A percentile compares a stretch with the other conserved stretches of the same genome.
These are phyloP conservation scores for Oligia latruncula DNA, from an alignment of 2,888 invertebrate species.

Conservation along the genomic window DNA sequence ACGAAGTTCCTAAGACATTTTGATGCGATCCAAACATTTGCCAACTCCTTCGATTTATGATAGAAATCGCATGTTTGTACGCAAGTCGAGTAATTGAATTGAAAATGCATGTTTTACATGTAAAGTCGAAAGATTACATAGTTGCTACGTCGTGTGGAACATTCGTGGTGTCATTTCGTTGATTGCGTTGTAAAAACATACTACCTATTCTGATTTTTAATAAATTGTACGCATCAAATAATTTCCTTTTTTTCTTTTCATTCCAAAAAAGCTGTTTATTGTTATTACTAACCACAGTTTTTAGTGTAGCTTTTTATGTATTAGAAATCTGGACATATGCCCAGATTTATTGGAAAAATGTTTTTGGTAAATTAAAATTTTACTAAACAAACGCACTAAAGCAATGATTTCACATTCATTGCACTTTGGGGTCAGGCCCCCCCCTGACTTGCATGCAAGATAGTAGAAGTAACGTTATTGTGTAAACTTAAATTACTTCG, in stretches of 20 bases:
- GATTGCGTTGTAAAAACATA: neutral
- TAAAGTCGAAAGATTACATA: neutral
- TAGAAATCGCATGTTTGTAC: slow-evolving; percentile 52
- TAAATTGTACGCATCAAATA: too few species aligned
- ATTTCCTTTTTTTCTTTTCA: too few species aligned
- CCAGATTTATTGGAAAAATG: neutral
- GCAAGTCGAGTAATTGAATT: slow-evolving; percentile 54
- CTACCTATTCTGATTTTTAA: neutral
- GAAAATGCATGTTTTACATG: slow-evolving; percentile 41
- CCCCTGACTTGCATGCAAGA: slow-evolving; percentile 19
- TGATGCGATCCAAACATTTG: slow-evolving; percentile 47
- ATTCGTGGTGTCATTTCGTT: slow-evolving; percentile 10
- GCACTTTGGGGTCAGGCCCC: slow-evolving; percentile 22
- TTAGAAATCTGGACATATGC: too few species aligned
- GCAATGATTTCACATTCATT: slow-evolving; percentile 19
- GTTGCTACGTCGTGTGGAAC: neutral
- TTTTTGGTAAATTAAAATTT: neutral
- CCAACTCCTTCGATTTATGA: slow-evolving; percentile 56
- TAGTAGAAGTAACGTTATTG: slow-evolving; percentile 11
- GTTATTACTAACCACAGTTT: neutral
- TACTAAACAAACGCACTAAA: neutral
- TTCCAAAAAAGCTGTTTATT: too few species aligned
- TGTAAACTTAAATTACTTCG: slow-evolving; percentile 36
- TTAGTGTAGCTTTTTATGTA: neutral
- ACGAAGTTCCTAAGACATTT: slow-evolving; percentile 59